Evolutionary conservation across 2,888 invertebrate genomes (phyloP), one percentile per base, ranked within the genome.

Genomic region (Sesia bembeciformis): DNA sequence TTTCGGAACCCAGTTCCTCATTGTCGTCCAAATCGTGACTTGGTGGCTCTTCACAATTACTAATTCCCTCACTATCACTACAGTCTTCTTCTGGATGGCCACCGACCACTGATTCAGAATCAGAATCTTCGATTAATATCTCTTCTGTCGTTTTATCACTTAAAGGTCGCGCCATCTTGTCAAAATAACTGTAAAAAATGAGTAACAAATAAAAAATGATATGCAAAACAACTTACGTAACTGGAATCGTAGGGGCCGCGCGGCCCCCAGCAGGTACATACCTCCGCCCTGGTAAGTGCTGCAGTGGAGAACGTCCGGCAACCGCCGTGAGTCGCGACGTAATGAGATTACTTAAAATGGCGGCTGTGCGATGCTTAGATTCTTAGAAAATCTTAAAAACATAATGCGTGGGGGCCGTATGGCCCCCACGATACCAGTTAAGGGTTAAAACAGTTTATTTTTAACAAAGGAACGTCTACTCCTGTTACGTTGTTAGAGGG

Each of bases 51-150:
- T 58, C 54, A 58, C 40, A 41, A 54, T 52, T 49, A 53, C 54
- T 58, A 51, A 52, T 54, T 56, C 43, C 56, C 23, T 56, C 56
- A 49, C 39, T 53, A 56, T 56, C 55, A 54, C 39, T 52, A 53
- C 54, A 53, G 38, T 40, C 40, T 54, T 53, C 53, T 52, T 50
- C 42, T 59, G 56, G 57, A 59, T 56, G 50, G 56, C 53, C 53
- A 60, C 61, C 59, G 62, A 8, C n/a, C 54, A 56, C 53, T n/a
- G 57, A 57, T 55, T 57, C 55, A 4, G 52, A 51, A 41, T 52
- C 54, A 41, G 52, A 55, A 57, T 57, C 57, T 51, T 40, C 53
- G 49, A 52, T 40, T 51, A 49, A 58, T 54, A 56, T 54, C 51
- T 56, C 53, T 58, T 49, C 50, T 56, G 54, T 58, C n/a, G 40